phyloP scores from a whole-genome alignment of 2,888 invertebrate genomes.

The Argyra leucocephala region DNA sequence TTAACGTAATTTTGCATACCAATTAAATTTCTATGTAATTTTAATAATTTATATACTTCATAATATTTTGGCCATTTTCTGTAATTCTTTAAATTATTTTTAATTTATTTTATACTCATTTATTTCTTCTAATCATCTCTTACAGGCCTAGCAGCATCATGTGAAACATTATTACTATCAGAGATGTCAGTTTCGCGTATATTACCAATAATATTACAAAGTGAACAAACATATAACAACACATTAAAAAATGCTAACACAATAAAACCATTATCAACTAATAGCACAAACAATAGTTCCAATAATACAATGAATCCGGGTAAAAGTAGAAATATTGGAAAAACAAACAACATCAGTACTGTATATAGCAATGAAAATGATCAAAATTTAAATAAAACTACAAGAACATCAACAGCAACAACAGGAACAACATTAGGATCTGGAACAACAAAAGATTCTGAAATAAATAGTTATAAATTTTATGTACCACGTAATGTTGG shows the following conservation, averaged over 20 bases:
- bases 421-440: slow-evolving; percentile 38
- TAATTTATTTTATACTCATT: too few relatives aligned
- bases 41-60: too few relatives aligned
- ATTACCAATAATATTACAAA: slow-evolving; percentile 37
- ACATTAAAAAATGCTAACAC: slow-evolving; percentile 36
- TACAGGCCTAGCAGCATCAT: slow-evolving; percentile 58
- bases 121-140: slow-evolving; percentile 29
- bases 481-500: slow-evolving; percentile 42
- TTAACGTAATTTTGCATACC: not conserved
- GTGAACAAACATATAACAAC: slow-evolving; percentile 34
- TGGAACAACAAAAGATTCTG: slow-evolving; percentile 30
- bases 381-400: slow-evolving; percentile 40
- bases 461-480: slow-evolving; percentile 44
- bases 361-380: slow-evolving; percentile 13
- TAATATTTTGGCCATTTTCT: too few relatives aligned
- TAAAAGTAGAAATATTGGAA: not conserved
- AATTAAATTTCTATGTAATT: too few relatives aligned
- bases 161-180: slow-evolving; percentile 55
- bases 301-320: slow-evolving; percentile 1
- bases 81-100: too few relatives aligned
- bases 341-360: not conserved
- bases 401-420: slow-evolving; percentile 40
- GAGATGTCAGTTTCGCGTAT: slow-evolving; percentile 52
- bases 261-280: slow-evolving; percentile 15
- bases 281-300: slow-evolving; percentile 17